These are phyloP conservation scores for Aptenodytes forsteri DNA, from an alignment of 2,113 vertebrate species.

Conservation along the genomic window DNA sequence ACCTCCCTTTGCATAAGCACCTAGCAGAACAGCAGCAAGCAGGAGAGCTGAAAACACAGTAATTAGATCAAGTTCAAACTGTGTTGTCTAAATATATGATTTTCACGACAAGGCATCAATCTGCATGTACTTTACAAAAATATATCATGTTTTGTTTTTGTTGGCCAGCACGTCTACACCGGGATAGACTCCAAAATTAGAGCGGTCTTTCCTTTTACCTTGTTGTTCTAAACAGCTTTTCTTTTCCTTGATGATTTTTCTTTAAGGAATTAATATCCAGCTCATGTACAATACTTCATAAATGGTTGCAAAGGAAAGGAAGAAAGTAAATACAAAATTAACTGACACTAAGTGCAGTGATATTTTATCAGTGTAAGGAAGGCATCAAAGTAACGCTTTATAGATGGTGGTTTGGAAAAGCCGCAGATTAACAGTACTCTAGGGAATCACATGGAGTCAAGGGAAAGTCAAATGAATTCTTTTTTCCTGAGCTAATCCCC, in stretches of 20 bases:
- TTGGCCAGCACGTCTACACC: not conserved
- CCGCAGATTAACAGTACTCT: not conserved
- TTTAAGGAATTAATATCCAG: not conserved
- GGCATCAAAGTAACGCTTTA: not conserved
- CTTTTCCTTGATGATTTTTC: not conserved
- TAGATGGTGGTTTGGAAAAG: not conserved
- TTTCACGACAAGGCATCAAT: not conserved
- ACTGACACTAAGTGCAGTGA: not conserved
- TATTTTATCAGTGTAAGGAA: not conserved
- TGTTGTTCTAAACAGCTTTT: not conserved
- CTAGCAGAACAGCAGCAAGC: not conserved
- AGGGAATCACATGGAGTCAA: not conserved
- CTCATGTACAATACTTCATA: not conserved
- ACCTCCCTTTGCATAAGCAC: too few relatives aligned
- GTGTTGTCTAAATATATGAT: not conserved
- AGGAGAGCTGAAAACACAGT: not conserved
- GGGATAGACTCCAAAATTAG: not conserved
- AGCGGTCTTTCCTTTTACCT: not conserved
- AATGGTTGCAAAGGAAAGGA: not conserved
- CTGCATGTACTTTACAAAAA: not conserved
- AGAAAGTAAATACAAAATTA: not conserved
- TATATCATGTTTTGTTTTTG: not conserved
- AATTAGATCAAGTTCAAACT: not conserved
- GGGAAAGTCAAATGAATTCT: not conserved
- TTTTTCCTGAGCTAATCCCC: not conserved